Percentiles rank a stretch among this genome's conserved stretches.
Conservation (phyloP, 2,113 vertebrate species). For the Tympanuchus pallidicinctus region DNA sequence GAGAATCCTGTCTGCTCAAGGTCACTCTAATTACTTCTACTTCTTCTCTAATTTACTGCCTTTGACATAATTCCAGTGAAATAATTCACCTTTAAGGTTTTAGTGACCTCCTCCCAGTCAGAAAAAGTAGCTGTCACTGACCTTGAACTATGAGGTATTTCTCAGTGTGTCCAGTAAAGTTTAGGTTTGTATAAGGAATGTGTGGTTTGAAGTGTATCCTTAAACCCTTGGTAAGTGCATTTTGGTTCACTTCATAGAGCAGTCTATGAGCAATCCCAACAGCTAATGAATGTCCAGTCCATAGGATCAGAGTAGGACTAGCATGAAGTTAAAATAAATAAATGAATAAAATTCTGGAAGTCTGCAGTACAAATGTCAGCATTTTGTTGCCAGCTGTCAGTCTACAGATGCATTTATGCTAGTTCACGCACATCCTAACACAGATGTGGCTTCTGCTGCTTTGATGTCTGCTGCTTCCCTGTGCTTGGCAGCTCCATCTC, state of each 20-base stretch:
- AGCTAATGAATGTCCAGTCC: neutral
- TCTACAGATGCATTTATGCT: neutral
- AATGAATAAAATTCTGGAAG: neutral
- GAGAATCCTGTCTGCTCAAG: neutral
- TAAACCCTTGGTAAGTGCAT: neutral
- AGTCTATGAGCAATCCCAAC: neutral
- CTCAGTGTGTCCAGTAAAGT: neutral
- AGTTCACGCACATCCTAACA: neutral
- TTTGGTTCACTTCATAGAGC: neutral
- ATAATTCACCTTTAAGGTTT: neutral
- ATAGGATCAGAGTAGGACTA: neutral
- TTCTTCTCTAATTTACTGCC: neutral
- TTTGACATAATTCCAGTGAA: neutral
- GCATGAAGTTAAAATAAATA: neutral
- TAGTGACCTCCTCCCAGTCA: neutral
- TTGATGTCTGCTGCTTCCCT: neutral
- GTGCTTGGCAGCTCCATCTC: neutral
- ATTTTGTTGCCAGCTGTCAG: neutral
- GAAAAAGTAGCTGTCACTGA: neutral
- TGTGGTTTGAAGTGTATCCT: neutral
- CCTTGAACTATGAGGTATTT: neutral
- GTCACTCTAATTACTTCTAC: neutral
- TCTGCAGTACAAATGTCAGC: neutral
- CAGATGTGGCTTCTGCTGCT: neutral
- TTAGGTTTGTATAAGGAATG: neutral